Evolutionary conservation across 2,888 invertebrate species (phyloP).

Genomic region (Drosophila nigricruria): DNA sequence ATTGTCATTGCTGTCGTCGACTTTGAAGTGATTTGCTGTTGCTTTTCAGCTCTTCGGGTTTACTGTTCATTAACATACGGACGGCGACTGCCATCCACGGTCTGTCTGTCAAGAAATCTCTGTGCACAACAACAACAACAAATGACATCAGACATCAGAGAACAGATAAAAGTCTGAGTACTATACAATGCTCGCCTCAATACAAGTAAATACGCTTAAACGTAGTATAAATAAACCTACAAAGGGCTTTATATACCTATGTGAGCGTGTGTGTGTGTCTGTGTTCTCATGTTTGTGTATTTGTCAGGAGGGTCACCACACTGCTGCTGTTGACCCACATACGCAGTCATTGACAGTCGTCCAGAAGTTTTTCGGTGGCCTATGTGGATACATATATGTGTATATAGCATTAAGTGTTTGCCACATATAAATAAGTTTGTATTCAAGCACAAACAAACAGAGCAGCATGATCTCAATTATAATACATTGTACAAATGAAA

Average conservation of each 20-base stretch:
- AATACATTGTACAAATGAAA: not conserved
- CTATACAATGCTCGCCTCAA: slow-evolving; percentile 25
- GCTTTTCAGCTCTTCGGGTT: slow-evolving; percentile 23
- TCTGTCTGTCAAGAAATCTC: slow-evolving; percentile 53
- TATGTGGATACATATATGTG: slow-evolving; percentile 2
- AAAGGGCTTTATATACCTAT: not conserved
- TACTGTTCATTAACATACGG: slow-evolving; percentile 63
- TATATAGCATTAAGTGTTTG: slow-evolving; percentile 20
- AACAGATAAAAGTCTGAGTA: slow-evolving; percentile 30
- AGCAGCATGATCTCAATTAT: slow-evolving; percentile 17
- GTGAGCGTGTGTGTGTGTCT: not conserved
- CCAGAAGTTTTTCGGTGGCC: slow-evolving; percentile 15
- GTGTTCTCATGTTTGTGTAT: not conserved
- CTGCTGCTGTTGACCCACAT: slow-evolving; percentile 49
- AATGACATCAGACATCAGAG: slow-evolving; percentile 29
- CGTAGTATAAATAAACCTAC: slow-evolving; percentile 28
- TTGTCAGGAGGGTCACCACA: slow-evolving; percentile 6
- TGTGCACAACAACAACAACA: slow-evolving; percentile 50
- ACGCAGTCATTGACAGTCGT: slow-evolving; percentile 32
- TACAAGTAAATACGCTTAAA: slow-evolving; percentile 37
- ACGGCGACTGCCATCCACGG: slow-evolving; percentile 13
- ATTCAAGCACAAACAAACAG: not conserved
- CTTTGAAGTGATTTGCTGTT: slow-evolving; percentile 54
- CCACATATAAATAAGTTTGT: not conserved
- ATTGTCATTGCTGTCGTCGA: slow-evolving; percentile 42